Percentiles rank a stretch among this genome's conserved stretches.
These are phyloP conservation scores for Conistra vaccinii DNA, from an alignment of 2,888 invertebrate genomes.

Conservation along the genomic window DNA sequence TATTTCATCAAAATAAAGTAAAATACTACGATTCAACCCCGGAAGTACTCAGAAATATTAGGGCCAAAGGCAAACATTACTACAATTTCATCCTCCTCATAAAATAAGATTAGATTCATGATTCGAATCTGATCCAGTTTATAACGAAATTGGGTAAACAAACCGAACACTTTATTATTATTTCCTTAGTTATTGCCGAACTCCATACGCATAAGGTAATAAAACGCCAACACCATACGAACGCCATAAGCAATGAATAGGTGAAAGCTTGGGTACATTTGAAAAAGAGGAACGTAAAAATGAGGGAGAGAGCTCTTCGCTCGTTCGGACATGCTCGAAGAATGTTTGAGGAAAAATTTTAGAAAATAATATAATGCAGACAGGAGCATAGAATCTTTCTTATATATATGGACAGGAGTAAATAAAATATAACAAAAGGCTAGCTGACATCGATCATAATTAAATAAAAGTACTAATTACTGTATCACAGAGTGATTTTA, in stretches of 20 bases:
- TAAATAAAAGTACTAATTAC: neutral
- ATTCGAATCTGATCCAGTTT: constrained; percentile 44
- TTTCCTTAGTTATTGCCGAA: constrained; percentile 55
- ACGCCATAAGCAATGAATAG: constrained; percentile 61
- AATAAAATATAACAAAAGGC: neutral
- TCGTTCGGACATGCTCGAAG: constrained; percentile 40
- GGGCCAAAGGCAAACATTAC: constrained; percentile 6
- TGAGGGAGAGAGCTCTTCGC: constrained; percentile 37
- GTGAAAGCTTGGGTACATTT: constrained; percentile 62
- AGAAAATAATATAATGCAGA: constrained; percentile 16
- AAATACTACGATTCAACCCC: neutral
- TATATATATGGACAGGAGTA: no score
- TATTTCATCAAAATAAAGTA: neutral
- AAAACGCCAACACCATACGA: constrained; percentile 60
- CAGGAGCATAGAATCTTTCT: no score
- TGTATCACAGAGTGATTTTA: no score
- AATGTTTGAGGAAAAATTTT: constrained; percentile 35
- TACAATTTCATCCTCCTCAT: constrained; percentile 34
- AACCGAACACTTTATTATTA: constrained; percentile 56
- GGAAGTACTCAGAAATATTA: constrained; percentile 12
- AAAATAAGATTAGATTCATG: constrained; percentile 45
- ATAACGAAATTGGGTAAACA: constrained; percentile 50
- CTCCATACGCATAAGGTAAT: constrained; percentile 53
- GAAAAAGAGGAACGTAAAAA: constrained; percentile 64
- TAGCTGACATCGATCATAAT: neutral